Conservation (phyloP, 2,888 invertebrate species). For the Ochropleura leucogaster region DNA sequence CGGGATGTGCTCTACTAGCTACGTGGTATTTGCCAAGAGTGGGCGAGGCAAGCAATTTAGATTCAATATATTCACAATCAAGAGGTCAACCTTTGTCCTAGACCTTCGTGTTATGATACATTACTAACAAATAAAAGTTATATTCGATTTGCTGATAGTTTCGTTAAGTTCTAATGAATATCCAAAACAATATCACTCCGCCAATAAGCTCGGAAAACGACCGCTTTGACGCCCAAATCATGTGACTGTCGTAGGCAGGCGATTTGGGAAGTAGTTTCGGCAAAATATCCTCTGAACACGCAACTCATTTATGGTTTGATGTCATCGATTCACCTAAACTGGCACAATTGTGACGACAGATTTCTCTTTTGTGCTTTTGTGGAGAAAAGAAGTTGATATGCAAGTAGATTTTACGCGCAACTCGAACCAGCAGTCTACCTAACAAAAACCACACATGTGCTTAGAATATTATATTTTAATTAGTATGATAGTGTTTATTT, state of each 20-base stretch:
- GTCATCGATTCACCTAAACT: conserved; percentile 44
- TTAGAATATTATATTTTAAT: rapidly evolving
- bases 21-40: conserved; percentile 63
- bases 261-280: conserved; percentile 68
- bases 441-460: neutral
- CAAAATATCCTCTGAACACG: conserved; percentile 71
- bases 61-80: conserved; percentile 53
- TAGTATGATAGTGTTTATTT: too few relatives aligned
- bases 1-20: conserved; percentile 71
- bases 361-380: conserved; percentile 47
- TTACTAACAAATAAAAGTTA: neutral
- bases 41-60: conserved; percentile 66
- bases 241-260: conserved; percentile 70
- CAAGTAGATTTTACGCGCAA: neutral
- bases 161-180: conserved; percentile 25
- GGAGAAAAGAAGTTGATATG: conserved; percentile 14
- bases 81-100: conserved; percentile 43
- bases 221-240: conserved; percentile 65
- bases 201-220: conserved; percentile 58
- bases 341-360: conserved; percentile 44
- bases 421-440: neutral
- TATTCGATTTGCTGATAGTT: conserved; percentile 13
- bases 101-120: conserved; percentile 3
- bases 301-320: conserved; percentile 58
- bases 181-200: conserved; percentile 32